Evolutionary conservation across 2,888 invertebrate genomes (phyloP).

Genomic region (Drosophila kambysellisi): DNA sequence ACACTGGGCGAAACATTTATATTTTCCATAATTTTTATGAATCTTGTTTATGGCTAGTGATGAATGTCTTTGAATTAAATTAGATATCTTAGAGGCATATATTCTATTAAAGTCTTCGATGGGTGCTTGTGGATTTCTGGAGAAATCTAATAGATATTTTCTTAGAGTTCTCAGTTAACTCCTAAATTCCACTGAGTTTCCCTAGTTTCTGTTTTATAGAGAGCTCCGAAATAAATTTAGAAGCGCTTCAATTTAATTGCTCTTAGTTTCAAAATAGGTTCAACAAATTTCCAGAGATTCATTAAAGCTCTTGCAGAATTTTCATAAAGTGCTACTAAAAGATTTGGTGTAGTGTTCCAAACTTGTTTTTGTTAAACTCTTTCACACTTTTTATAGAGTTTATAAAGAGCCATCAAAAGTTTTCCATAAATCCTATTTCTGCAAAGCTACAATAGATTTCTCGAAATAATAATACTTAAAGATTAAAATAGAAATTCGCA

Average conservation of each 20-base stretch:
- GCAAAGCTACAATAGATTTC: neutral
- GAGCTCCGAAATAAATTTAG: too few species aligned
- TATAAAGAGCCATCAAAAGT: neutral
- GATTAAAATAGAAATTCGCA: neutral
- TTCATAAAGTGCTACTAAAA: neutral
- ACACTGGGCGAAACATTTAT: neutral
- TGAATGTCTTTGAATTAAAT: too few species aligned
- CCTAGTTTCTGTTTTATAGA: too few species aligned
- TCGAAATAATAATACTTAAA: neutral
- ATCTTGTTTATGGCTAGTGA: too few species aligned
- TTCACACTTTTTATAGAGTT: neutral
- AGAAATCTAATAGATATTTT: too few species aligned
- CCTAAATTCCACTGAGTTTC: too few species aligned
- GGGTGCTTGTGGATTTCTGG: too few species aligned
- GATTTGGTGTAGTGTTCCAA: neutral
- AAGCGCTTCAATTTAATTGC: too few species aligned
- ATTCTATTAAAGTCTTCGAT: too few species aligned
- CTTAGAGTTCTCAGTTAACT: too few species aligned
- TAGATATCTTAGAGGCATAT: too few species aligned
- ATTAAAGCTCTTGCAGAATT: neutral
- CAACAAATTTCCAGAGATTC: neutral
- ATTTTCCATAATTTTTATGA: neutral
- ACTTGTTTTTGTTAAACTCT: neutral
- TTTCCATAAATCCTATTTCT: neutral
- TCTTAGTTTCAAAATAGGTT: neutral